phyloP scores from a whole-genome alignment of 2,113 vertebrate genomes.

The Ictidomys tridecemlineatus region DNA sequence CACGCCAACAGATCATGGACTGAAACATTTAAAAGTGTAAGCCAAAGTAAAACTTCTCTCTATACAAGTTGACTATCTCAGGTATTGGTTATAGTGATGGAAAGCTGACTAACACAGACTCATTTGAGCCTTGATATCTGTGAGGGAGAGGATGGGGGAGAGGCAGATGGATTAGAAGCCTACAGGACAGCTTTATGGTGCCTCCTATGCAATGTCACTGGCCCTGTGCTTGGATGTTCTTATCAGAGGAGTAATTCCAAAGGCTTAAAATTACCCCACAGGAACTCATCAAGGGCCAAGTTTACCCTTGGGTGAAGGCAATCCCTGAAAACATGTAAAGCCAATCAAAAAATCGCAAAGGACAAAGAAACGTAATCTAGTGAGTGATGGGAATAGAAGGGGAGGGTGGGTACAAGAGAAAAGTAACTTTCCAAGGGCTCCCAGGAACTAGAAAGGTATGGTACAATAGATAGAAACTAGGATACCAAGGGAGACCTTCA shows the following conservation, averaged over 20 bases:
- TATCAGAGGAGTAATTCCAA: not conserved
- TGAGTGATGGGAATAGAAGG: not conserved
- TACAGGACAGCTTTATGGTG: accelerated
- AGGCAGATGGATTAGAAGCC: not conserved
- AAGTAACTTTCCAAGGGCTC: not conserved
- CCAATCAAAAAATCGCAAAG: not conserved
- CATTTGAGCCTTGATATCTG: not conserved
- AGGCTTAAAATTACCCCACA: not conserved
- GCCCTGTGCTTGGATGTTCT: not conserved
- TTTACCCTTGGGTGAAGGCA: not conserved
- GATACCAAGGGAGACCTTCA: not conserved
- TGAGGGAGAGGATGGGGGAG: not conserved
- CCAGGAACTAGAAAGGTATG: not conserved
- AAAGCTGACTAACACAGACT: not conserved
- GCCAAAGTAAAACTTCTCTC: not conserved
- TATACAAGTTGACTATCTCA: not conserved
- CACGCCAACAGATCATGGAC: not conserved
- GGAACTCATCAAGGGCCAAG: not conserved
- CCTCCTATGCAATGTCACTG: not conserved
- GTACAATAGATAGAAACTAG: not conserved
- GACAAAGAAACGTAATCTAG: not conserved
- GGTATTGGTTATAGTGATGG: not conserved
- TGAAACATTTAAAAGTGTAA: too few species aligned
- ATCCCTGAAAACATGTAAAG: not conserved
- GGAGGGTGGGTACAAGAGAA: not conserved